Conservation (phyloP, 2,113 vertebrate species). For the Tor tambroides region DNA sequence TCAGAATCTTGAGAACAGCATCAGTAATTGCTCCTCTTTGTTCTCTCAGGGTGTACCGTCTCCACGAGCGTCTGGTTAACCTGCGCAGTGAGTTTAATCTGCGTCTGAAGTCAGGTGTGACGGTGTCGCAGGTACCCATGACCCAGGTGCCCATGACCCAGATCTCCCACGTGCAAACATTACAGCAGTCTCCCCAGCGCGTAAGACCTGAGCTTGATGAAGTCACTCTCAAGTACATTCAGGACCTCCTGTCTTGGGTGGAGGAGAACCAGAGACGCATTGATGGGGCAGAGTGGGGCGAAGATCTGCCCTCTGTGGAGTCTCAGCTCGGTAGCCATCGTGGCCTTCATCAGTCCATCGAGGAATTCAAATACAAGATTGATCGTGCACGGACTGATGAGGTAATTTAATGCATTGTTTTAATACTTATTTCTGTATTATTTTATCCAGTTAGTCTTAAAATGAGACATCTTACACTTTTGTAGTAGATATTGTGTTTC, state of each 20-base stretch:
- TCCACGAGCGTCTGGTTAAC: constrained; percentile 93
- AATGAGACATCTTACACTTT: not conserved
- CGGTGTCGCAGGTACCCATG: constrained; percentile 66
- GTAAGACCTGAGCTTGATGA: constrained; percentile 82
- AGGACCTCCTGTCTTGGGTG: constrained; percentile 91
- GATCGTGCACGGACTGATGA: constrained; percentile 88
- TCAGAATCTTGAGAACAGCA: not conserved
- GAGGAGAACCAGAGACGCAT: constrained; percentile 91
- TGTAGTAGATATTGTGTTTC: not conserved
- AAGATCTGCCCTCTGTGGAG: constrained; percentile 90
- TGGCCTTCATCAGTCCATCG: constrained; percentile 88
- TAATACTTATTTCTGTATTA: not conserved
- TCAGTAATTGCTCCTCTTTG: not conserved
- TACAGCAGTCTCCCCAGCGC: constrained; percentile 68
- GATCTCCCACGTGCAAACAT: constrained; percentile 46
- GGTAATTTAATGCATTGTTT: constrained; percentile 67
- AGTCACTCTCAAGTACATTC: constrained; percentile 86
- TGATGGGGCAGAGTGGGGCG: constrained; percentile 83
- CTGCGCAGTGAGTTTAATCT: constrained; percentile 93
- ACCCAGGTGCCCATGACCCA: constrained; percentile 42
- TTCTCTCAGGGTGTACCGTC: constrained; percentile 84
- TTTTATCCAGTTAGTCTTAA: not conserved
- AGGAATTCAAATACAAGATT: constrained; percentile 91
- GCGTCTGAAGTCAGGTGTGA: constrained; percentile 83
- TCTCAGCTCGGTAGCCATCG: constrained; percentile 89